Base-by-base conservation (phyloP, 2,888 invertebrate species). In the Tillus elongatus region DNA sequence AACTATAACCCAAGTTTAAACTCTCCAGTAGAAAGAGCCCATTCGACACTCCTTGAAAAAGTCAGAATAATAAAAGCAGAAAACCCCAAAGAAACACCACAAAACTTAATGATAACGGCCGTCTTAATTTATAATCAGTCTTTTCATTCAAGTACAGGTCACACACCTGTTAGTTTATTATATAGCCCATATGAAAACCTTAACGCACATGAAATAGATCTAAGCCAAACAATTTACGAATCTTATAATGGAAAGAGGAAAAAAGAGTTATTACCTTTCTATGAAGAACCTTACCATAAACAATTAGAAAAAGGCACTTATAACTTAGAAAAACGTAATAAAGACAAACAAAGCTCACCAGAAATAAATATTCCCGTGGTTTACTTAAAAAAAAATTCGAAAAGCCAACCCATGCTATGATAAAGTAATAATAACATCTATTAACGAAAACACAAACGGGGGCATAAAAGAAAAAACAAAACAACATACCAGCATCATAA, bases 1-100 rank as follows among this genome's bases (percentile, higher is more conserved):
- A 36, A 14, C n/a, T 10, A 36, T 12, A 36, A 36, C 15, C 30
- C 30, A 10, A 36, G 12, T 15, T 36, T 19, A 9, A 37, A 34
- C 12, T 33, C 32, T 9, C 36, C 31, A 6, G 9, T 33, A 11
- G 36, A 33, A 33, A 10, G 29, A 33, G 9, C 15, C 3, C 33
- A 33, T 33, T 15, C 14, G n/a, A 33, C 33, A 3, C n/a, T 33
- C n/a, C n/a, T 15, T 15, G 33, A 33, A 33, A 29, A 11, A 3
- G n/a, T 13, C 14, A n/a, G n/a, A 3, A 29, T 13, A n/a, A n/a
- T 28, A n/a, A 33, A 33, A 35, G 35, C 11, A 15, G 12, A 35
- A 35, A 28, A 35, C 13, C 4, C 12, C 3, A 33, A 15, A 4
- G 33, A 15, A 15, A 13, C 16, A 14, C 9, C 16, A 10, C 8